A percentile compares a stretch with the other conserved stretches of the same genome.
Conservation (phyloP, 2,113 vertebrate genomes). For the Mobula birostris region DNA sequence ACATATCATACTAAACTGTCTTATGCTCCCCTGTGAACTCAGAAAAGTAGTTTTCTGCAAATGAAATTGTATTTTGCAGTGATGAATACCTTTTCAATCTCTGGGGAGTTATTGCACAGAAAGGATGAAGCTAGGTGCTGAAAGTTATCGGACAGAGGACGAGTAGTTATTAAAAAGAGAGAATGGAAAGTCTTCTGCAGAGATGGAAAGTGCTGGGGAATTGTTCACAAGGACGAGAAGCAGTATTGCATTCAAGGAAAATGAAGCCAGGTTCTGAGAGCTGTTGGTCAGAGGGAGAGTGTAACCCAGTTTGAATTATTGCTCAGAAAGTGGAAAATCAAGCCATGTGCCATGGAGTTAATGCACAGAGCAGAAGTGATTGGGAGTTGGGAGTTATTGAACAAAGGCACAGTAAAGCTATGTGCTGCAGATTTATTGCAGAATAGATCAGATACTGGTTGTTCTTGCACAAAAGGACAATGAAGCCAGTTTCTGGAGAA, state of each 20-base stretch:
- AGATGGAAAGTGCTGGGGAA: not conserved
- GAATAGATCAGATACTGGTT: too few relatives aligned
- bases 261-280: too few relatives aligned
- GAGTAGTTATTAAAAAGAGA: too few relatives aligned
- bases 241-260: too few relatives aligned
- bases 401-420: not conserved
- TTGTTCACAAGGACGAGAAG: too few relatives aligned
- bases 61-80: not conserved
- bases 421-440: not conserved
- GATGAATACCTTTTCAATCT: too few relatives aligned
- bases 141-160: not conserved
- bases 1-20: too few relatives aligned
- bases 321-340: not conserved
- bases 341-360: not conserved
- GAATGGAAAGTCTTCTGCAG: too few relatives aligned
- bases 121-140: not conserved
- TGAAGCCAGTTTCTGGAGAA: not conserved
- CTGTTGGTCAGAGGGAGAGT: not conserved
- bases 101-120: too few relatives aligned
- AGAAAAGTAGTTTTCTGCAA: not conserved
- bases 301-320: not conserved
- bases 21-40: not conserved
- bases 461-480: not conserved
- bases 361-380: not conserved
- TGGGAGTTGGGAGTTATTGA: not conserved